A percentile compares a stretch with the other conserved stretches of the same genome.
Conservation (phyloP, 1,140 invertebrate species). For the Drosophila seguyi region DNA sequence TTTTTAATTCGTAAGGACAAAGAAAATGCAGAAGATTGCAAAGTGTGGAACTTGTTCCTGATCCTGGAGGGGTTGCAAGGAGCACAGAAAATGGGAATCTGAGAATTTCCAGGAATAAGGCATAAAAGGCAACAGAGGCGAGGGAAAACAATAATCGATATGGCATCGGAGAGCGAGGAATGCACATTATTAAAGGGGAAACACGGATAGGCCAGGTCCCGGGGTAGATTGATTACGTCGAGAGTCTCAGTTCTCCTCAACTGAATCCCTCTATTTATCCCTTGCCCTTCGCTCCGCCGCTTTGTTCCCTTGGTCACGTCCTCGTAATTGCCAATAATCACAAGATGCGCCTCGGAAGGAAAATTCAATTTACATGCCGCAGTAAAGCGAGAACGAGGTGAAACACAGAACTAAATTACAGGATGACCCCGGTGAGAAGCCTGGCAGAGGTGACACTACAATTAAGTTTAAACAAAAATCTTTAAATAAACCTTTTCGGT, state of each 20-base stretch:
- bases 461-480: not conserved
- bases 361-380: slow-evolving; percentile 66
- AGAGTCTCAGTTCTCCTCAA: slow-evolving; percentile 6
- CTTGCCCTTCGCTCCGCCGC: not conserved
- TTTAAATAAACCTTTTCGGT: not conserved
- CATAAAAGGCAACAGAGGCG: not conserved
- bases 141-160: slow-evolving; percentile 54
- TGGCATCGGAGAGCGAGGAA: slow-evolving; percentile 27
- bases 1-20: slow-evolving; percentile 30
- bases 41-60: slow-evolving; percentile 72
- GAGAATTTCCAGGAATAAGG: slow-evolving; percentile 36
- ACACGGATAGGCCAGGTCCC: slow-evolving; percentile 5
- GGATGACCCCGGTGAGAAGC: slow-evolving; percentile 28
- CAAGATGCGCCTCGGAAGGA: slow-evolving; percentile 43
- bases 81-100: slow-evolving; percentile 15
- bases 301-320: slow-evolving; percentile 68
- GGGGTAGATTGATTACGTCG: slow-evolving; percentile 39
- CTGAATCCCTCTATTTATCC: not conserved
- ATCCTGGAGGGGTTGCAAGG: slow-evolving; percentile 44
- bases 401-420: slow-evolving; percentile 33
- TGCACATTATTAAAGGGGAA: slow-evolving; percentile 57
- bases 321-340: slow-evolving; percentile 77
- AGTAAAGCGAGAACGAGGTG: slow-evolving; percentile 17
- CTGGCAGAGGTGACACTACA: slow-evolving; percentile 57
- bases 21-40: slow-evolving; percentile 50